phyloP scores from a whole-genome alignment of 2,113 vertebrate genomes.

The Phrynosoma platyrhinos region DNA sequence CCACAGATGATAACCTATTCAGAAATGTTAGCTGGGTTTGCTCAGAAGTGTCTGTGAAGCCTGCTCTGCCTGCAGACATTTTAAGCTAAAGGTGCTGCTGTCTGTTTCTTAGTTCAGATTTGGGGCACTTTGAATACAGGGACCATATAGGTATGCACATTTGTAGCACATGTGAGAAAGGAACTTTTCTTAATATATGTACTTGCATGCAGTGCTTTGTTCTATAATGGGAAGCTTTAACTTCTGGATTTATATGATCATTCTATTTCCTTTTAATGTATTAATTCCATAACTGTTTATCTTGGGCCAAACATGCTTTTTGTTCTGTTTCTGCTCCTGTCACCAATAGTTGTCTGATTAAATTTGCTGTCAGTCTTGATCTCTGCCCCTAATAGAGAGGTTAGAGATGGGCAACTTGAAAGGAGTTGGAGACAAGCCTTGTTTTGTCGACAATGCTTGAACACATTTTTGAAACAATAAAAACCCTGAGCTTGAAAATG shows the following conservation, averaged over 20 bases:
- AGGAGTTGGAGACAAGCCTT: background rate
- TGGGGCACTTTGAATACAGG: background rate
- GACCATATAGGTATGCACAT: background rate
- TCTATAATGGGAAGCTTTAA: background rate
- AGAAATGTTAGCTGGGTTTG: no score
- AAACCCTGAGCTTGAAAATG: background rate
- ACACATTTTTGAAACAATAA: background rate
- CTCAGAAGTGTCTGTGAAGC: no score
- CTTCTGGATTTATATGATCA: conserved; percentile 53
- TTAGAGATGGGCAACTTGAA: background rate
- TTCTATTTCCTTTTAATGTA: conserved; percentile 52
- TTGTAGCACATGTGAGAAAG: background rate
- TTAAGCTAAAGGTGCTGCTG: background rate
- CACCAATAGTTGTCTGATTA: background rate
- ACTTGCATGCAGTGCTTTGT: background rate
- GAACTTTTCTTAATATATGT: background rate
- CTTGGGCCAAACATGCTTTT: conserved; percentile 25
- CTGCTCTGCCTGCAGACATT: background rate
- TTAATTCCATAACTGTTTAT: conserved; percentile 32
- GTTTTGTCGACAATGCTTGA: background rate
- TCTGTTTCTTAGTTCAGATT: background rate
- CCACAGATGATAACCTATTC: no score
- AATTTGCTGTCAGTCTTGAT: background rate
- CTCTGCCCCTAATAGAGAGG: conserved; percentile 2
- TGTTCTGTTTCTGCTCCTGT: background rate